phyloP scores from a whole-genome alignment of 2,888 invertebrate species.

The Archips xylosteana region DNA sequence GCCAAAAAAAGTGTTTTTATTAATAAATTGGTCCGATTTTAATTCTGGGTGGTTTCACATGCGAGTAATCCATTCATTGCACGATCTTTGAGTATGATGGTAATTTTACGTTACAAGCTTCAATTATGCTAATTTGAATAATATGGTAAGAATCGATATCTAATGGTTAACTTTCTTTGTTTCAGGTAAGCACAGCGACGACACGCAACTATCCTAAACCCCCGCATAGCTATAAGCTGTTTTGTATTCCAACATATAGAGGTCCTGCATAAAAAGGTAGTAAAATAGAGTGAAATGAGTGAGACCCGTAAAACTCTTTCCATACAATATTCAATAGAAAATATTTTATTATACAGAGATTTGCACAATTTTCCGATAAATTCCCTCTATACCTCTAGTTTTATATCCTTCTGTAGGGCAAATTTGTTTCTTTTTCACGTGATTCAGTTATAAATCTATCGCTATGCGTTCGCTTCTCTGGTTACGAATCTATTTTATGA shows the following conservation, averaged over 20 bases:
- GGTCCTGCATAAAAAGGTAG: conserved; percentile 77
- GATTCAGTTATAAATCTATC: conserved; percentile 81
- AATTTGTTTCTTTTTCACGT: conserved; percentile 83
- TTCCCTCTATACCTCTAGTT: conserved; percentile 78
- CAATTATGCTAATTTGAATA: conserved; percentile 46
- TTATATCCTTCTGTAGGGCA: conserved; percentile 79
- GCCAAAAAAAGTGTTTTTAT: no score
- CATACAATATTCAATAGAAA: conserved; percentile 84
- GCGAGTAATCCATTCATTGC: no score
- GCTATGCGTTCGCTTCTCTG: conserved; percentile 79
- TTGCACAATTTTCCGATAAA: conserved; percentile 83
- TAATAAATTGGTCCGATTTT: no score
- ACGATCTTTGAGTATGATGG: no score
- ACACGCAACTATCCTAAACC: conserved; percentile 55
- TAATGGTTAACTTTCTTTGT: conserved; percentile 52
- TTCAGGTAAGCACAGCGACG: conserved; percentile 67
- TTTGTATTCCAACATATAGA: conserved; percentile 63
- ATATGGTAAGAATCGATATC: conserved; percentile 38
- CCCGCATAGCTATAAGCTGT: conserved; percentile 54
- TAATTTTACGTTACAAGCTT: conserved; percentile 49
- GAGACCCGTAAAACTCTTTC: conserved; percentile 80
- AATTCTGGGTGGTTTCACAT: no score
- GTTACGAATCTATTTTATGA: conserved; percentile 84
- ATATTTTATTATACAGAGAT: conserved; percentile 84
- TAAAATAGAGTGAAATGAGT: conserved; percentile 81